Base-by-base conservation (phyloP, 2,888 invertebrate species). In the Hypselothyrea guttata region DNA sequence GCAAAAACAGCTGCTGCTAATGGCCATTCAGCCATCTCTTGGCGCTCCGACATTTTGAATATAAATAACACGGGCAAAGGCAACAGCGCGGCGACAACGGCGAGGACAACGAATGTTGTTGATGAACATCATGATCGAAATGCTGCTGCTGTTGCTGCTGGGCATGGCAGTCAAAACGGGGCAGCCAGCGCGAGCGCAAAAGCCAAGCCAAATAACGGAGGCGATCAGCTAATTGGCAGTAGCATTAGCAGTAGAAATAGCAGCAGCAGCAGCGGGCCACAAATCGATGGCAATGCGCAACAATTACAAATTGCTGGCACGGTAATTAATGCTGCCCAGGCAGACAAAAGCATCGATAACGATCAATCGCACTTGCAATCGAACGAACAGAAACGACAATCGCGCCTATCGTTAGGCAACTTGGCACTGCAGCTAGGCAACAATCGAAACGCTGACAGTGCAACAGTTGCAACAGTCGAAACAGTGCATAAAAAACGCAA, bases 141-240 rank as follows among this genome's bases (percentile, higher is more conserved):
- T 69, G 70, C 44, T 55, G 49, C 38, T 5, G 37, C 37, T 22
- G 35, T 13, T 40, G 49, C 42, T 55, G 71, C 48, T 79, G 64
- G 63, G 65, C 61, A 55, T 55, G 61, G 53, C 78, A 88, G 87
- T 88, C 82, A 73, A 85, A 87, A 84, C 86, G 87, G 86, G 84
- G 75, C 78, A 79, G 75, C 78, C 77, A 82, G 72, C 77, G 78
- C 64, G 79, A 71, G 54, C 61, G 66, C 69, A 55, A 65, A 72
- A 59, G 68, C 71, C 52, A 66, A 72, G 56, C 54, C 64, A 51
- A 65, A 62, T 34, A 58, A 71, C 59, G 53, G 47, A 52, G 58
- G 53, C 71, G 74, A 57, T 71, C 77, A 66, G 46, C 64, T 76
- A 79, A 83, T 81, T 83, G 83, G 63, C 76, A 71, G 42, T 44